Percentiles rank a stretch among this genome's conserved stretches.
phyloP scores from a whole-genome alignment of 2,797 vertebrate species.

The Spheniscus humboldti region DNA sequence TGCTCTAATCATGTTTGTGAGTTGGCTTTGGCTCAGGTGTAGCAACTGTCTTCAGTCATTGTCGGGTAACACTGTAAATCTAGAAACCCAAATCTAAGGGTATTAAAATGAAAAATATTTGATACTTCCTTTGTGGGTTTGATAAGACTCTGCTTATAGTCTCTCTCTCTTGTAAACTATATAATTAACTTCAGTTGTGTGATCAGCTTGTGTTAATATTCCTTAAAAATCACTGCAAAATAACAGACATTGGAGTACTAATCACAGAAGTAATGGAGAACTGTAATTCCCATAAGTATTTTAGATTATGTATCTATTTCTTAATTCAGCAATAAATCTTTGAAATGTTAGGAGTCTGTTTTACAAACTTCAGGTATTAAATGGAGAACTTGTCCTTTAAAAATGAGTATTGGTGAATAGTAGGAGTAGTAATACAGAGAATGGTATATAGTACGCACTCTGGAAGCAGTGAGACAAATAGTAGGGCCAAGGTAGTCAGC shows the following conservation, averaged over 20 bases:
- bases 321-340: neutral
- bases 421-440: neutral
- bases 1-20: neutral
- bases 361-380: neutral
- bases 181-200: neutral
- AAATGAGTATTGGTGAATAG: neutral
- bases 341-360: neutral
- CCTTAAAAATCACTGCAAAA: neutral
- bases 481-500: neutral
- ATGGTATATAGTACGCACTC: neutral
- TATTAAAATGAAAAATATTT: neutral
- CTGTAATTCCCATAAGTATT: neutral
- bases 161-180: neutral
- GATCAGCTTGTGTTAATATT: neutral
- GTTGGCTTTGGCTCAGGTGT: neutral
- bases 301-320: neutral
- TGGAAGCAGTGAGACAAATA: neutral
- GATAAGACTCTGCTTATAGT: neutral
- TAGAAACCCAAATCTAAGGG: neutral
- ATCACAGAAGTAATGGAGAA: neutral
- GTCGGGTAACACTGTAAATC: neutral
- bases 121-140: neutral
- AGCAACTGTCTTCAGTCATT: neutral
- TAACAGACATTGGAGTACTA: neutral
- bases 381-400: neutral